Evolutionary conservation across 2,113 vertebrate genomes (phyloP).

Genomic region (Struthio camelus): DNA sequence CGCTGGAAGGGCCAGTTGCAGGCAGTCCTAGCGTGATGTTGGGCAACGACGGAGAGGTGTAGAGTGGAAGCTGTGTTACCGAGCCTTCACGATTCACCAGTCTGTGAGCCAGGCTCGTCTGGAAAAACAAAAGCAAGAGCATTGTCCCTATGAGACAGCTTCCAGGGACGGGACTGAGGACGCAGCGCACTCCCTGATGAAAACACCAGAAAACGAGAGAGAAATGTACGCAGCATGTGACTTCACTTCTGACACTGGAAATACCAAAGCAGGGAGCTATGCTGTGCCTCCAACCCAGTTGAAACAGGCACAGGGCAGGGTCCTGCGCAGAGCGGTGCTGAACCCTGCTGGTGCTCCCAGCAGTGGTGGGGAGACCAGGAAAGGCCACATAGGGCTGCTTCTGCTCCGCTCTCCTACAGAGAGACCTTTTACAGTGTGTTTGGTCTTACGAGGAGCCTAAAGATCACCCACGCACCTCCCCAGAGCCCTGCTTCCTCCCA

Average conservation of each 20-base stretch:
- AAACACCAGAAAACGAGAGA: not conserved
- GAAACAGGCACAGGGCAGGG: no score
- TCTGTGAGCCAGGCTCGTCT: conserved; percentile 89
- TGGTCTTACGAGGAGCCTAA: not conserved
- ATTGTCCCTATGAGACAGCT: not conserved
- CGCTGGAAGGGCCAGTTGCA: conserved; percentile 87
- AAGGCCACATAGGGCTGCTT: not conserved
- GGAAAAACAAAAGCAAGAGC: conserved; percentile 28
- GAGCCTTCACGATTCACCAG: conserved; percentile 87
- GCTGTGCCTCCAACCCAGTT: not conserved
- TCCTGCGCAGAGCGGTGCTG: not conserved
- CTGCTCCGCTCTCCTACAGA: not conserved
- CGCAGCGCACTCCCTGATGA: accelerated
- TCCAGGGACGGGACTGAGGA: not conserved
- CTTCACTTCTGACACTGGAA: not conserved
- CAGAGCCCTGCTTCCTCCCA: not conserved
- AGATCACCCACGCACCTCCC: no score
- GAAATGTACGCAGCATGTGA: not conserved
- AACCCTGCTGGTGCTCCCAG: accelerated
- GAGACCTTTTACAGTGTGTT: not conserved
- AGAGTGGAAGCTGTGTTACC: conserved; percentile 90
- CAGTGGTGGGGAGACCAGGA: accelerated
- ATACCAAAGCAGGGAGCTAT: not conserved
- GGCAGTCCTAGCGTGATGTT: conserved; percentile 98
- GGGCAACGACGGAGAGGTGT: conserved; percentile 95